Evolutionary conservation across 2,797 vertebrate genomes (phyloP).

Genomic region (Oreochromis mossambicus): DNA sequence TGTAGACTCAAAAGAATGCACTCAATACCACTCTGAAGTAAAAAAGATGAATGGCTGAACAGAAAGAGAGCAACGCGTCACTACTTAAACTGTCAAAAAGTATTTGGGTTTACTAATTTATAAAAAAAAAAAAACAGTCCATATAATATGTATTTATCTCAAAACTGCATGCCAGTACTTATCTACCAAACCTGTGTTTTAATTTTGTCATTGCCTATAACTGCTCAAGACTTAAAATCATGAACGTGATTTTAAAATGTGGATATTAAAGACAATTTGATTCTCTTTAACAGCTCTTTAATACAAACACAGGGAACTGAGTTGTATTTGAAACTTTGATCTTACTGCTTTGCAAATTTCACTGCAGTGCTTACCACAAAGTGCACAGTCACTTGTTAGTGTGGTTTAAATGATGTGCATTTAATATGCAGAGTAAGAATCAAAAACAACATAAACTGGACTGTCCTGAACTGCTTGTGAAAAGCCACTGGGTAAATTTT

Average conservation of each 20-base stretch:
- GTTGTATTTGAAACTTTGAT: background rate
- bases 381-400: background rate
- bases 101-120: background rate
- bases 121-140: background rate
- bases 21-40: background rate
- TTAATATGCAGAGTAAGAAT: background rate
- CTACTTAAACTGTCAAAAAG: background rate
- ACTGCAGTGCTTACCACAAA: background rate
- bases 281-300: background rate
- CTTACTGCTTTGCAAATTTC: background rate
- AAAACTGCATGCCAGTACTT: background rate
- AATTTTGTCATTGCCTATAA: background rate
- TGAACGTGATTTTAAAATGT: background rate
- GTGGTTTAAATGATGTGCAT: background rate
- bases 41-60: background rate
- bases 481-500: background rate
- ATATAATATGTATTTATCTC: background rate
- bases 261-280: background rate
- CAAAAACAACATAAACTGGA: background rate
- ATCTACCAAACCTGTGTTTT: background rate
- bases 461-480: background rate
- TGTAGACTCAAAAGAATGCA: rapidly evolving
- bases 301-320: background rate
- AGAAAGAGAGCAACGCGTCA: background rate
- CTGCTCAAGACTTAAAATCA: background rate